Percentiles rank a stretch among this genome's conserved stretches.
These are phyloP conservation scores for Astropecten irregularis DNA, from an alignment of 53 echinoderm and acorn worm genomes.

Conservation along the genomic window DNA sequence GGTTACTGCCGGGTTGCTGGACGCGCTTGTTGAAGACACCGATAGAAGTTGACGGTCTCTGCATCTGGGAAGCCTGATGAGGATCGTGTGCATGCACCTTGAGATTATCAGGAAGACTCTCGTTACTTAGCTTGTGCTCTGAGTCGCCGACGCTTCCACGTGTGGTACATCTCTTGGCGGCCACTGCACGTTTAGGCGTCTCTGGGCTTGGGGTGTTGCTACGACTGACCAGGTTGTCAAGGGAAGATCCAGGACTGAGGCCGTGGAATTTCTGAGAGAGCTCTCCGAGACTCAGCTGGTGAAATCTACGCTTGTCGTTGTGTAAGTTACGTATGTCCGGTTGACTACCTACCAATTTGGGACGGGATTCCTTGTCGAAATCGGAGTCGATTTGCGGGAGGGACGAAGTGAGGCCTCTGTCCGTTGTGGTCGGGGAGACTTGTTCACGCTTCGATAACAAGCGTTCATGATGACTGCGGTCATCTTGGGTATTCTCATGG, in stretches of 20 bases:
- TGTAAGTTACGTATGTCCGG: slow-evolving; percentile 2
- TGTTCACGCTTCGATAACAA: background rate
- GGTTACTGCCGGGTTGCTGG: slow-evolving; percentile 8
- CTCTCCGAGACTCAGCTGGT: slow-evolving; percentile 36
- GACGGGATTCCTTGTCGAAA: background rate
- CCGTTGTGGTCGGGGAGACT: background rate
- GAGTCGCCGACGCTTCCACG: background rate
- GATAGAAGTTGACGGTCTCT: background rate
- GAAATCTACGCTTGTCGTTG: background rate
- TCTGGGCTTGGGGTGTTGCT: background rate
- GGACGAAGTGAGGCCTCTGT: background rate
- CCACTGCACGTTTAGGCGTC: background rate
- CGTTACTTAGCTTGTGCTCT: background rate
- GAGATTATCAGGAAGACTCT: background rate
- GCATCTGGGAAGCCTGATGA: too few species aligned
- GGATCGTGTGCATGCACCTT: background rate
- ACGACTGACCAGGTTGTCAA: background rate
- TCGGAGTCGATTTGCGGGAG: background rate
- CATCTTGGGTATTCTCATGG: background rate
- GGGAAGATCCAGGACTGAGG: slow-evolving; percentile 1
- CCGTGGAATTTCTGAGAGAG: slow-evolving; percentile 10
- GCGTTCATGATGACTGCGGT: background rate
- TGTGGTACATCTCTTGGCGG: background rate
- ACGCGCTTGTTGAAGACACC: slow-evolving; percentile 21
- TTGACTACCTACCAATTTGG: slow-evolving; percentile 10